Evolutionary conservation across 2,888 invertebrate genomes (phyloP).

Genomic region (Alviniconcha strummeri): DNA sequence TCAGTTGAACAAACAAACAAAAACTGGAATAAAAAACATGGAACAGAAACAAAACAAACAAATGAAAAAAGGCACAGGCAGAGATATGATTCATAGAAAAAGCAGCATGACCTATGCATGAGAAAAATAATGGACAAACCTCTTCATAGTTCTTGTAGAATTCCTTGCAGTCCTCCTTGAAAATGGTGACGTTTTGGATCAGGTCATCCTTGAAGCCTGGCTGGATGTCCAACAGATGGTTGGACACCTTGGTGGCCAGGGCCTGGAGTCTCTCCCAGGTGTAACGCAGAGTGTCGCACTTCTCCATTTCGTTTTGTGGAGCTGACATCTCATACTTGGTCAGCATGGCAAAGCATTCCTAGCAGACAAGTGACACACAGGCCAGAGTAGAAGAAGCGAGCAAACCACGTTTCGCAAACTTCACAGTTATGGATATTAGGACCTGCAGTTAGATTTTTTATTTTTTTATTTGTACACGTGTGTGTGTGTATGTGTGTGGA

Average conservation of each 20-base stretch:
- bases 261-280: conserved; percentile 88
- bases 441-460: neutral
- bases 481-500: neutral
- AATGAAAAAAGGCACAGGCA: no score
- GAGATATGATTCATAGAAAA: no score
- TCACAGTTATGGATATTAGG: no score
- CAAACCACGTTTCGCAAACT: neutral
- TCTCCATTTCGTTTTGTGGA: conserved; percentile 90
- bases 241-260: conserved; percentile 83
- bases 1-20: no score
- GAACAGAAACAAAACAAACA: no score
- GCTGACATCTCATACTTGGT: conserved; percentile 90
- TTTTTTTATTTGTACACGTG: neutral
- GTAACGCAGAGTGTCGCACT: conserved; percentile 91
- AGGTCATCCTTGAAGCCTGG: conserved; percentile 91
- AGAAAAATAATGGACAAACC: conserved; percentile 42
- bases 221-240: conserved; percentile 86
- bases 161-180: conserved; percentile 80
- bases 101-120: no score
- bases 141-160: conserved; percentile 73
- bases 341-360: conserved; percentile 91
- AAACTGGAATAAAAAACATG: no score
- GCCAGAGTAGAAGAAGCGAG: no score
- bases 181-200: conserved; percentile 85
- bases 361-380: neutral